Evolutionary conservation across 2,888 invertebrate species (phyloP).

Genomic region (Pachycephus smyrnensis): DNA sequence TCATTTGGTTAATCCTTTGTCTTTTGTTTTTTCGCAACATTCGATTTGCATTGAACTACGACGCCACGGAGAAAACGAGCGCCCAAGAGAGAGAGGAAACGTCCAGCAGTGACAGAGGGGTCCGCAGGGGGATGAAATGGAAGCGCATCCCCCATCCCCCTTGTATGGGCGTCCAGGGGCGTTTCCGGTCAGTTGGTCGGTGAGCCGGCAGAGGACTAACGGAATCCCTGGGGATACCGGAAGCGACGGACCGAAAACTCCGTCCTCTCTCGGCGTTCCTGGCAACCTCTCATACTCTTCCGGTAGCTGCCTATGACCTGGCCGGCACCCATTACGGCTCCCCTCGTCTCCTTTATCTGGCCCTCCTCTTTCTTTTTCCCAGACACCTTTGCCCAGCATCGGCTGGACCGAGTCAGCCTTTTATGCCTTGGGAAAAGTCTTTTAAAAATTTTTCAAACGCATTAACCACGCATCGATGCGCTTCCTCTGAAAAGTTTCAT

Average conservation of each 20-base stretch:
- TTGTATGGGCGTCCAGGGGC: slow-evolving; percentile 30
- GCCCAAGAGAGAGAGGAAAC: slow-evolving; percentile 11
- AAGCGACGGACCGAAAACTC: slow-evolving; percentile 57
- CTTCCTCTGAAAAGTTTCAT: slow-evolving; percentile 26
- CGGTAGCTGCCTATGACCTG: background rate
- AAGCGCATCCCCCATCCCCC: slow-evolving; percentile 20
- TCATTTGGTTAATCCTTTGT: slow-evolving; percentile 12
- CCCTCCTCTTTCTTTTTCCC: slow-evolving; percentile 23
- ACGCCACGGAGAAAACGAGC: slow-evolving; percentile 15
- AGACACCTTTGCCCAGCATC: slow-evolving; percentile 26
- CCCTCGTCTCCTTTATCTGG: slow-evolving; percentile 3
- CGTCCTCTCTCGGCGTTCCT: slow-evolving; percentile 8
- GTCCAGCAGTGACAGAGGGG: background rate
- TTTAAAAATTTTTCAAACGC: slow-evolving; percentile 34
- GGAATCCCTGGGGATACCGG: slow-evolving; percentile 50
- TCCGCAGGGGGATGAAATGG: slow-evolving; percentile 1
- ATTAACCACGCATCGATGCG: slow-evolving; percentile 27
- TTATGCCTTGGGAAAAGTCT: slow-evolving; percentile 21
- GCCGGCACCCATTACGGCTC: background rate
- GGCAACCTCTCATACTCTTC: slow-evolving; percentile 16
- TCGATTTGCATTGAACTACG: slow-evolving; percentile 19
- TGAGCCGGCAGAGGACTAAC: slow-evolving; percentile 42
- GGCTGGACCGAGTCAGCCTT: slow-evolving; percentile 21
- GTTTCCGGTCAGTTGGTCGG: slow-evolving; percentile 59
- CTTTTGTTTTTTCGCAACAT: slow-evolving; percentile 2